Evolutionary conservation across 2,113 vertebrate species (phyloP).

Genomic region (Cavia porcellus): DNA sequence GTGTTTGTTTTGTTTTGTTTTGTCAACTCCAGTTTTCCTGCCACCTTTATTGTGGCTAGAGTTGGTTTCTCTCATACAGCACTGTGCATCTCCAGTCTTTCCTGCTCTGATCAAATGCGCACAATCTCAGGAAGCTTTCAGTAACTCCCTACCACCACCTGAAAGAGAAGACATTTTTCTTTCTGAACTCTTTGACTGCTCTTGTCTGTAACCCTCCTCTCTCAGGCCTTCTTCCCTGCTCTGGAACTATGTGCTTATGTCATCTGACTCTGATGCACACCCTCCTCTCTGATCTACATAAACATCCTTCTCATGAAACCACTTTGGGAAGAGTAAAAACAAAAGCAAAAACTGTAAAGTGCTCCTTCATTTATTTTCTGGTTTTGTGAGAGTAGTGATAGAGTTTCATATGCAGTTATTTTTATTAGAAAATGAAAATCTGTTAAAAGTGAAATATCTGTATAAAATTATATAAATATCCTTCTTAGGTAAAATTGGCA

Average conservation of each 20-base stretch:
- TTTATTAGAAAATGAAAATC: conserved; percentile 61
- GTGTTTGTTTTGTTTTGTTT: background rate
- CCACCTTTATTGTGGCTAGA: background rate
- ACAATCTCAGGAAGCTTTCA: background rate
- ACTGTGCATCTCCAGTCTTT: background rate
- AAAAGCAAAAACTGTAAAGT: conserved; percentile 1
- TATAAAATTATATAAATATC: background rate
- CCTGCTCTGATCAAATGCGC: conserved; percentile 4
- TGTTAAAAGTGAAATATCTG: conserved; percentile 50
- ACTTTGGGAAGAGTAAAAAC: conserved; percentile 11
- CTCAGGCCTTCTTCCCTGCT: background rate
- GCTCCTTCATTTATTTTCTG: background rate
- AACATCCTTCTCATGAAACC: background rate
- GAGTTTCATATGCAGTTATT: conserved; percentile 46
- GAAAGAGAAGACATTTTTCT: background rate
- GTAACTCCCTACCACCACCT: background rate
- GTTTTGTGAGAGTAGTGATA: conserved; percentile 46
- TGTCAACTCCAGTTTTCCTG: background rate
- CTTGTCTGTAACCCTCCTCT: background rate
- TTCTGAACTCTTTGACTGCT: background rate
- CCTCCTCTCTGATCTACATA: background rate
- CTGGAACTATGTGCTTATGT: background rate
- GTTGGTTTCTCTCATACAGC: background rate
- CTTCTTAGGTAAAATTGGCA: background rate
- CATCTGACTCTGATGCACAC: background rate